Base-by-base conservation (phyloP, 2,888 invertebrate genomes). In the Horisme vitalbata region DNA sequence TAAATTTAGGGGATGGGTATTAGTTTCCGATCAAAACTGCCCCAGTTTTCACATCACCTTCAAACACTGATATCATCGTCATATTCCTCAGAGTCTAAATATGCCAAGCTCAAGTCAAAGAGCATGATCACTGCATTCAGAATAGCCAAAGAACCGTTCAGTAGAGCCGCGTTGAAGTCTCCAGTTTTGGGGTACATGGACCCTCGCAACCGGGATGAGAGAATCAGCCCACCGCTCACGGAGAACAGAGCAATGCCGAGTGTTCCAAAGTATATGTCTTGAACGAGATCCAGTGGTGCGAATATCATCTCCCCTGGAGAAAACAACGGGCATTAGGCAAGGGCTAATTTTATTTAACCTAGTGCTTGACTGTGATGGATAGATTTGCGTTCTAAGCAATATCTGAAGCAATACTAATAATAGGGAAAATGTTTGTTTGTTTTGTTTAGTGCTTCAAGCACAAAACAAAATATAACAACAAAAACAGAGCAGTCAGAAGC, bases 221-320 rank as follows among this genome's bases (percentile, higher is more conserved):
- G 57, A 8, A 84, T 58, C 47, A 85, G 45, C 4, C 82, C 81
- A 1, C 87, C 88, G 57, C 80, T 73, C 11, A 76, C 62, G 6
- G 77, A 60, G 63, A 83, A 87, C 49, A 89, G 59, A 3, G 56
- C 71, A 13, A 79, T 66, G 21, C 88, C 88, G 20, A 87, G 58
- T 27, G 84, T 69, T 18, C 84, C 83, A 63, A 75, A 88, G 71
- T 75, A 87, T 73, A 88, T 84, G 61, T 89, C 88, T 67, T 88
- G 88, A 15, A 88, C 81, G 45, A 89, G 77, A 57, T 89, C 88
- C 67, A 89, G 63, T 13, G 86, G 87, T 35, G 84, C 79, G 60
- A 84, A 79, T 53, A 86, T 62, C 71, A 85, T 75, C 65, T 89
- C 88, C 38, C 88, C 88, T 89, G 82, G 66, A 85, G 83, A 55